phyloP scores from a whole-genome alignment of 1,140 invertebrate species.

The Goniozus legneri region DNA sequence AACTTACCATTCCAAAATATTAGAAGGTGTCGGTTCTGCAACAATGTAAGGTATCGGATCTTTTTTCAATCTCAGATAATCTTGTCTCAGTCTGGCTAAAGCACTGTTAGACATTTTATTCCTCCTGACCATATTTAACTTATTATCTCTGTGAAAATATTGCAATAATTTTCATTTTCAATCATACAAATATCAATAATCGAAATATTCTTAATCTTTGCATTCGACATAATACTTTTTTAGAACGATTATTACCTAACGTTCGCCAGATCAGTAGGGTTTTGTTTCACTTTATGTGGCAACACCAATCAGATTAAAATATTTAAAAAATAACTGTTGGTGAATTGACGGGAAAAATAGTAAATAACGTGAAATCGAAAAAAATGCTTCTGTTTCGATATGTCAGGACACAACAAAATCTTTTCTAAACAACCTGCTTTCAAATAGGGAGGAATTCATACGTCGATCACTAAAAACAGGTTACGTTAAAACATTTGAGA shows the following conservation, averaged over 20 bases:
- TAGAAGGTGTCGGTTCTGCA: conserved; percentile 89
- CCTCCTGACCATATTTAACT: conserved; percentile 34
- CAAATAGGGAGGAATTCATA: background rate
- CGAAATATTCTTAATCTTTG: background rate
- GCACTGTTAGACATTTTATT: conserved; percentile 63
- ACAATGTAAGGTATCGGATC: conserved; percentile 95
- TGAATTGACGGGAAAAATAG: background rate
- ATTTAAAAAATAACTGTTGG: background rate
- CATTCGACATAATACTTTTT: background rate
- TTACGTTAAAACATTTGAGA: background rate
- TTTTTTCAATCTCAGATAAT: conserved; percentile 89
- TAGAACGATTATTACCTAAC: background rate
- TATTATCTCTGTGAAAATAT: background rate
- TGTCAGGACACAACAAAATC: background rate
- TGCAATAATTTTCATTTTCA: background rate
- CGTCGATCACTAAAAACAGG: background rate
- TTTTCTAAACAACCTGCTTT: background rate
- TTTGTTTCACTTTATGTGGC: background rate
- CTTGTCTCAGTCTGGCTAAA: conserved; percentile 86
- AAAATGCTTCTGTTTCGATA: background rate
- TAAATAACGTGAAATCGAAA: background rate
- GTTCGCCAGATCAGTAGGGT: too few relatives aligned
- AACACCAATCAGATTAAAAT: background rate
- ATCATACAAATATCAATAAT: too few relatives aligned
- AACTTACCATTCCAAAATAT: conserved; percentile 92